These are phyloP conservation scores for Marronus borbonicus DNA, from an alignment of 2,888 invertebrate genomes.

Conservation along the genomic window DNA sequence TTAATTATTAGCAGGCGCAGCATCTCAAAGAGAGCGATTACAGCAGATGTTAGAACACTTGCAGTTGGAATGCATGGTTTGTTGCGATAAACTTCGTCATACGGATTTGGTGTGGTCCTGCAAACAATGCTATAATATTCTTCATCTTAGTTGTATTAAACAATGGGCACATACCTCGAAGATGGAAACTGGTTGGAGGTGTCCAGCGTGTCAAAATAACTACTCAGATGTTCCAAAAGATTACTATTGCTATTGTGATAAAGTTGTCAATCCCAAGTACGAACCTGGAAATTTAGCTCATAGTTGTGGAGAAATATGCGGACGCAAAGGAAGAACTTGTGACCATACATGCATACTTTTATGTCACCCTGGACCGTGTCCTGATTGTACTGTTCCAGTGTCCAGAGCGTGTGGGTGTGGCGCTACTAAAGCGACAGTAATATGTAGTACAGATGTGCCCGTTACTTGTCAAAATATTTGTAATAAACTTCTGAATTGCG, in stretches of 20 bases:
- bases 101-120: slow-evolving; percentile 93
- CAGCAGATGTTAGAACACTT: slow-evolving; percentile 88
- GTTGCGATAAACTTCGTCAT: slow-evolving; percentile 89
- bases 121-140: slow-evolving; percentile 90
- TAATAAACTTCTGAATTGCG: slow-evolving; percentile 83
- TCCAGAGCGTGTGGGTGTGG: slow-evolving; percentile 86
- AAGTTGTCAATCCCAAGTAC: slow-evolving; percentile 81
- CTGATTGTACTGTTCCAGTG: slow-evolving; percentile 87
- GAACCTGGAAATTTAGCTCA: slow-evolving; percentile 88
- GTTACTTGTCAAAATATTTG: slow-evolving; percentile 85
- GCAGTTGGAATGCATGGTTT: slow-evolving; percentile 93
- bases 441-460: slow-evolving; percentile 81
- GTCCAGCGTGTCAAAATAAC: slow-evolving; percentile 95
- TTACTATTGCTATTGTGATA: slow-evolving; percentile 94
- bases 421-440: slow-evolving; percentile 77
- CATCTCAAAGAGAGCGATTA: slow-evolving; percentile 88
- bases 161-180: slow-evolving; percentile 93
- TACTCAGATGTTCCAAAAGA: slow-evolving; percentile 81
- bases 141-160: slow-evolving; percentile 91
- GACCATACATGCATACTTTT: slow-evolving; percentile 83
- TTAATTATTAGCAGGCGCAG: slow-evolving; percentile 70
- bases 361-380: slow-evolving; percentile 97
- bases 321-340: slow-evolving; percentile 73
- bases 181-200: slow-evolving; percentile 89
- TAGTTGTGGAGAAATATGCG: slow-evolving; percentile 92